Conservation (phyloP, 2,888 invertebrate species). For the Orthonychiurus folsomi region DNA sequence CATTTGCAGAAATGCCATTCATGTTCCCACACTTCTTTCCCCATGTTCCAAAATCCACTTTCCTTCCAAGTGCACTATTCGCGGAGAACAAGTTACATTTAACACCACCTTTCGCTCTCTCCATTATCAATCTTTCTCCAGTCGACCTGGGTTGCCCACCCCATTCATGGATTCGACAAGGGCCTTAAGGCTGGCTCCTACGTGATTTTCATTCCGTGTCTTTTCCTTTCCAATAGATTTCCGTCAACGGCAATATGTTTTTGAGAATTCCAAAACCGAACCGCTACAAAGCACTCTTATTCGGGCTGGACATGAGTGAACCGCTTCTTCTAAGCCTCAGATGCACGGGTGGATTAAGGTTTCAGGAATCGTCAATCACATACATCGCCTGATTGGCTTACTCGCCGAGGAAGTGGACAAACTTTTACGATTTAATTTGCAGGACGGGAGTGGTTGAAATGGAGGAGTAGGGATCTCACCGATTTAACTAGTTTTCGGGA, state of each 20-base stretch:
- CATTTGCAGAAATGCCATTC: no score
- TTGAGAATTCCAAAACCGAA: slow-evolving; percentile 38
- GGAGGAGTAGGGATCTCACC: neutral
- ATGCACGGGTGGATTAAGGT: slow-evolving; percentile 20
- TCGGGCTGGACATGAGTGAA: slow-evolving; percentile 38
- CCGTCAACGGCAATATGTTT: slow-evolving; percentile 38
- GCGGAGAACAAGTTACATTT: no score
- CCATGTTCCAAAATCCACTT: no score
- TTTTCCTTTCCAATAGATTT: slow-evolving; percentile 34
- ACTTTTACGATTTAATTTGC: no score
- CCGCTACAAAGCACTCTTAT: slow-evolving; percentile 39
- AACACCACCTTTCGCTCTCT: no score
- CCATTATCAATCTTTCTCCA: no score
- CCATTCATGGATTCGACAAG: no score
- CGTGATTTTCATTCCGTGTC: neutral
- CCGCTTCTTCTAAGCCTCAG: slow-evolving; percentile 34
- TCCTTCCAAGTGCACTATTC: no score
- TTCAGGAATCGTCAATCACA: slow-evolving; percentile 36
- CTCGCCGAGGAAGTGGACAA: neutral
- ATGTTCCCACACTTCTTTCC: no score
- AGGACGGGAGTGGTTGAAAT: no score
- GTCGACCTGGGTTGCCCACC: no score
- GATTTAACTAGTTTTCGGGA: neutral
- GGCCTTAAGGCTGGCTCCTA: no score
- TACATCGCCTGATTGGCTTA: slow-evolving; percentile 33